Evolutionary conservation across 2,797 vertebrate genomes (phyloP).

Genomic region (Enteromius paludinosus): DNA sequence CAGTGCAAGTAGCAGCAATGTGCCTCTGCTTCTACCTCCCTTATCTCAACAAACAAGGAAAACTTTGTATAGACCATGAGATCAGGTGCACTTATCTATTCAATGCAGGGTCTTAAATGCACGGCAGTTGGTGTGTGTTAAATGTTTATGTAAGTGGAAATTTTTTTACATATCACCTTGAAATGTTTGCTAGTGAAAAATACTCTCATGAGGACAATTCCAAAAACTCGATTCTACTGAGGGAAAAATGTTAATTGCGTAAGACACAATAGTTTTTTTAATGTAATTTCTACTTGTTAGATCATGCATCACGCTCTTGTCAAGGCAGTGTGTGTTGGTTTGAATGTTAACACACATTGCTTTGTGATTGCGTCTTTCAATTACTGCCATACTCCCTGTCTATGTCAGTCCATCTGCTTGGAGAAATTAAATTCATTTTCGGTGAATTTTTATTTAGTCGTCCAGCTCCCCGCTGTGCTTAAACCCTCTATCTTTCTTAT

Average conservation of each 20-base stretch:
- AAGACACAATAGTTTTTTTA: background rate
- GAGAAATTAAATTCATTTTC: background rate
- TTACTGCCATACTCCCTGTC: background rate
- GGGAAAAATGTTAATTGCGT: background rate
- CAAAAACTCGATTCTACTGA: background rate
- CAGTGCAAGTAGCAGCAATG: background rate
- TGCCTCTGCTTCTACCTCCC: background rate
- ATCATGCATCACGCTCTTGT: background rate
- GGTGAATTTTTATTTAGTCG: background rate
- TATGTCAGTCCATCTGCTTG: background rate
- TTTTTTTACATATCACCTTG: background rate
- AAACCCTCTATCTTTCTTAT: background rate
- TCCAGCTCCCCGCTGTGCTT: background rate
- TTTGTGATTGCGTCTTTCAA: constrained; percentile 5
- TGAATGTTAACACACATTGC: background rate
- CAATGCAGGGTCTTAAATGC: constrained; percentile 3
- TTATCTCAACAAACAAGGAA: constrained; percentile 32
- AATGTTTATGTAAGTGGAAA: background rate
- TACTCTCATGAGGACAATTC: background rate
- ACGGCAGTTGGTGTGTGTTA: background rate
- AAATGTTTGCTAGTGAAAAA: background rate
- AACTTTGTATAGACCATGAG: constrained; percentile 3
- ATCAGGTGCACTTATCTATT: constrained; percentile 18
- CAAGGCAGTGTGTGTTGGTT: background rate
- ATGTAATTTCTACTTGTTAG: background rate